Evolutionary conservation across 2,888 invertebrate genomes (phyloP).

Genomic region (Nebria brevicollis): DNA sequence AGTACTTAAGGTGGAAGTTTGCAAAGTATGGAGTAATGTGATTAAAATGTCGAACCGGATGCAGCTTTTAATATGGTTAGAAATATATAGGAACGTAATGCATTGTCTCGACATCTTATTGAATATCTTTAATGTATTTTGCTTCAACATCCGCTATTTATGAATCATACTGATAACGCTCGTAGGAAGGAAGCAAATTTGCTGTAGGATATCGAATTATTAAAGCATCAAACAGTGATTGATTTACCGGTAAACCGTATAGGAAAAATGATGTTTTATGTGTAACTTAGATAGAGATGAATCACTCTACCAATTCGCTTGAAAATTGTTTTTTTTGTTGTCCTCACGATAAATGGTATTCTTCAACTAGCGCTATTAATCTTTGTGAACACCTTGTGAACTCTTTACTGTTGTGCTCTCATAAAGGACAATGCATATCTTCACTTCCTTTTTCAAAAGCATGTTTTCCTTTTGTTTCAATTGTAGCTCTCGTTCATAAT

Average conservation of each 20-base stretch:
- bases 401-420: background rate
- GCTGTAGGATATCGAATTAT: constrained; percentile 7
- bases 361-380: background rate
- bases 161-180: background rate
- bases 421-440: background rate
- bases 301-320: background rate
- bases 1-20: no score
- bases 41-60: no score
- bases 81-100: no score
- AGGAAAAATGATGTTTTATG: constrained; percentile 22
- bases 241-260: background rate
- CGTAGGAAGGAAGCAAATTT: background rate
- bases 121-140: background rate
- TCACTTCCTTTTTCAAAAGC: background rate
- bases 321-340: constrained; percentile 23
- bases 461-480: background rate
- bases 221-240: constrained; percentile 19
- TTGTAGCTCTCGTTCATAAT: background rate
- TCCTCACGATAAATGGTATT: constrained; percentile 12
- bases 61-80: no score
- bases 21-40: no score
- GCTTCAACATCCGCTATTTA: background rate
- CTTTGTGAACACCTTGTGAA: constrained; percentile 9
- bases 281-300: background rate
- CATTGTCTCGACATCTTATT: background rate